phyloP scores from a whole-genome alignment of 2,797 vertebrate genomes.

The Anolis apletophallus region DNA sequence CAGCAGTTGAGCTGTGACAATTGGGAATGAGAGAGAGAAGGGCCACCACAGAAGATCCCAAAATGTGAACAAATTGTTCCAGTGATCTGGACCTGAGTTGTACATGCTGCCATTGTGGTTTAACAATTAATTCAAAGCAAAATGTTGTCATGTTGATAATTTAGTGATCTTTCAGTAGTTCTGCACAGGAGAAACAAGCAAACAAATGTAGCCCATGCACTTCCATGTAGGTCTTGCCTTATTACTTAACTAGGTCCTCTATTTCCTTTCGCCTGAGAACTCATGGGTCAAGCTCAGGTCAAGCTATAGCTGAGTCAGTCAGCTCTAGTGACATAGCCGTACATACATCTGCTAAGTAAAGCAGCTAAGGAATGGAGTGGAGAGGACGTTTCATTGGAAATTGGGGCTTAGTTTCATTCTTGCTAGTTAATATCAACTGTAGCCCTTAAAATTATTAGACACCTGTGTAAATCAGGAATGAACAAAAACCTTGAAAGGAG shows the following conservation, averaged over 20 bases:
- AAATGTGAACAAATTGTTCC: too few relatives aligned
- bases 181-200: conserved; percentile 62
- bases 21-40: too few relatives aligned
- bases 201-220: conserved; percentile 50
- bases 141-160: conserved; percentile 39
- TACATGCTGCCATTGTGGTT: not conserved
- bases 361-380: conserved; percentile 14
- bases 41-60: too few relatives aligned
- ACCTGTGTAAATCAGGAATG: conserved; percentile 39
- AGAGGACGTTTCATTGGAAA: conserved; percentile 21
- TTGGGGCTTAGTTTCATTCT: conserved; percentile 42
- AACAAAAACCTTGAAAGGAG: conserved; percentile 22
- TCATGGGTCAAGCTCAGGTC: conserved; percentile 63
- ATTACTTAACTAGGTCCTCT: conserved; percentile 21
- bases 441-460: conserved; percentile 55
- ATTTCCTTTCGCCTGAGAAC: conserved; percentile 64
- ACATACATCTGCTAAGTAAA: conserved; percentile 47
- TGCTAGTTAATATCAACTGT: conserved; percentile 25
- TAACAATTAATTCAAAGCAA: not conserved
- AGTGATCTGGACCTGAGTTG: too few relatives aligned
- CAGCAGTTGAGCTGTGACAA: too few relatives aligned
- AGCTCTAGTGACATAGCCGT: conserved; percentile 53
- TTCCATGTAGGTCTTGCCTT: conserved; percentile 49
- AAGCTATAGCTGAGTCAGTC: conserved; percentile 68
- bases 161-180: not conserved